Conservation (phyloP, 2,888 invertebrate species). For the Aleiodes testaceus region DNA sequence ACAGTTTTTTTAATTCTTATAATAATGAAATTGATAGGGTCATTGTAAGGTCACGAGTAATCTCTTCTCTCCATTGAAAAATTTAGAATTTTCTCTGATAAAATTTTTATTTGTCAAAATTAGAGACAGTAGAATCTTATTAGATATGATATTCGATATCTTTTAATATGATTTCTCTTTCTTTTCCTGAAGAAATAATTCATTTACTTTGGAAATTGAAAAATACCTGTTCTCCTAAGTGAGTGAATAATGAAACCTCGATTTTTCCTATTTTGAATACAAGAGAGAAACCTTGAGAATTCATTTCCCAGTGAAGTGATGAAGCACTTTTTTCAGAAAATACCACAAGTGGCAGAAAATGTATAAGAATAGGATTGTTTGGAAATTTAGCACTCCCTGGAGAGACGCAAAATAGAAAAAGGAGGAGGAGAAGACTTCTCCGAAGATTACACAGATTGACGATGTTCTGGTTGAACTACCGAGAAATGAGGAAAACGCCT, state of each 20-base stretch:
- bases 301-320: conserved; percentile 24
- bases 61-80: no score
- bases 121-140: no score
- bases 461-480: conserved; percentile 28
- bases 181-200: not conserved
- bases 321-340: conserved; percentile 39
- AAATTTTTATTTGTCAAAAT: no score
- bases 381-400: conserved; percentile 1
- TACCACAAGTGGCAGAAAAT: conserved; percentile 8
- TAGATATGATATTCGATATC: no score
- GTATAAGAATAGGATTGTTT: not conserved
- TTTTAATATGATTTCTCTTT: not conserved
- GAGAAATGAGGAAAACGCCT: conserved; percentile 30
- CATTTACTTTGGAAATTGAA: not conserved
- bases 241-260: no score
- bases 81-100: no score
- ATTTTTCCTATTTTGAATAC: not conserved
- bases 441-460: conserved; percentile 28
- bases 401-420: not conserved
- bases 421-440: conserved; percentile 11
- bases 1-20: no score
- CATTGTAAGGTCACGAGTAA: no score
- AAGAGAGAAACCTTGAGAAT: not conserved
- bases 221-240: not conserved
- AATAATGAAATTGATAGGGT: no score